Evolutionary conservation across 2,888 invertebrate genomes (phyloP).

Genomic region (Gordius sp.): DNA sequence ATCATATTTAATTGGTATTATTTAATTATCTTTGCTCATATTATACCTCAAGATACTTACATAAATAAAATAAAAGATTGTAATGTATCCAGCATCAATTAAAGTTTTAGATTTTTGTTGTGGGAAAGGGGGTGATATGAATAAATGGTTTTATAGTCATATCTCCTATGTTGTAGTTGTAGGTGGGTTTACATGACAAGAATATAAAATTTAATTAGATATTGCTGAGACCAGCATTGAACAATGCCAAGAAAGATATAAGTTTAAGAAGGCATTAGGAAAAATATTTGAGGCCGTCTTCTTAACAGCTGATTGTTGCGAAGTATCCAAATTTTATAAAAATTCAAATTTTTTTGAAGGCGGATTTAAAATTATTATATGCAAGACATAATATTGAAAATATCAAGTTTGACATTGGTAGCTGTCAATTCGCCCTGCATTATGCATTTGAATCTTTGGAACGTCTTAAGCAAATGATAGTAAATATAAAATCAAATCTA

Average conservation of each 20-base stretch:
- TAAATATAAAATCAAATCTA: constrained; percentile 65
- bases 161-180: constrained; percentile 23
- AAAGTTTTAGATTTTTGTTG: constrained; percentile 78
- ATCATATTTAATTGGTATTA: background rate
- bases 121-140: constrained; percentile 88
- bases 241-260: constrained; percentile 57
- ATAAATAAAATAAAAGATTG: constrained; percentile 9
- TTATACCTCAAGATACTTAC: background rate
- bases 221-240: constrained; percentile 71
- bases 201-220: constrained; percentile 30
- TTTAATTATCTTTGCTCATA: background rate
- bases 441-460: constrained; percentile 58
- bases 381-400: too few species aligned
- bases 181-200: constrained; percentile 21
- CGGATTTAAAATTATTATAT: too few species aligned
- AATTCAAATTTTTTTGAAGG: too few species aligned
- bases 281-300: constrained; percentile 20
- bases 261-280: too few species aligned
- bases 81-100: too few species aligned
- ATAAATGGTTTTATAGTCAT: constrained; percentile 43
- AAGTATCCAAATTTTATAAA: constrained; percentile 41
- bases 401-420: constrained; percentile 56
- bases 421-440: constrained; percentile 93
- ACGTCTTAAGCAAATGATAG: constrained; percentile 69
- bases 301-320: constrained; percentile 39